Conservation (phyloP, 1,140 invertebrate species). For the Helicorthomorpha holstii region DNA sequence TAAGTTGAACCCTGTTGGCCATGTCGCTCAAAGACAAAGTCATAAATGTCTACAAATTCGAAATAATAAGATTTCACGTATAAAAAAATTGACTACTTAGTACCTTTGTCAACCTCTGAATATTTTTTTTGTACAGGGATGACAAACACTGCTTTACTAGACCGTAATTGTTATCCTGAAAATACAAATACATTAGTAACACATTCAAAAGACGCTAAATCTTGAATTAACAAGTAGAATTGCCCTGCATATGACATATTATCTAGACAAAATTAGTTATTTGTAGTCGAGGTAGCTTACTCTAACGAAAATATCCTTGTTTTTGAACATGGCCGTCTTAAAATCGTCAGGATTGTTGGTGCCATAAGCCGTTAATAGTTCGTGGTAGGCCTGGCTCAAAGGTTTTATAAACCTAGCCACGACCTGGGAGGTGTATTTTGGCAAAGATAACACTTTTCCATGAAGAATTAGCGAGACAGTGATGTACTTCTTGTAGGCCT, state of each 20-base stretch:
- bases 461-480: slow-evolving; percentile 76
- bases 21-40: slow-evolving; percentile 87
- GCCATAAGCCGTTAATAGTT: slow-evolving; percentile 63
- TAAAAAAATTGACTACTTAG: slow-evolving; percentile 1
- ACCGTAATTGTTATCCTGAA: slow-evolving; percentile 49
- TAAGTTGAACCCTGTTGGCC: slow-evolving; percentile 69
- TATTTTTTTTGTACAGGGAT: slow-evolving; percentile 89
- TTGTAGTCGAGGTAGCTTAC: too few relatives aligned
- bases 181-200: slow-evolving; percentile 2
- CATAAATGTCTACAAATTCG: slow-evolving; percentile 54
- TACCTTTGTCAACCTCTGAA: slow-evolving; percentile 80
- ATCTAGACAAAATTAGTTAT: not conserved
- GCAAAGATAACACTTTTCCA: slow-evolving; percentile 64
- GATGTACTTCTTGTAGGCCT: slow-evolving; percentile 92
- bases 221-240: too few relatives aligned
- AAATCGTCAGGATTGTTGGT: slow-evolving; percentile 58
- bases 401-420: slow-evolving; percentile 79
- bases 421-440: slow-evolving; percentile 82
- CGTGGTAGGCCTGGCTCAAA: slow-evolving; percentile 74
- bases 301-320: slow-evolving; percentile 54
- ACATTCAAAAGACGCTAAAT: not conserved
- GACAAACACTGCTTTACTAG: slow-evolving; percentile 54
- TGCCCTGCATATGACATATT: not conserved
- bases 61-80: not conserved
- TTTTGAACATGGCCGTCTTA: slow-evolving; percentile 47